Conservation (phyloP, 2,113 vertebrate species). For the Charina bottae region DNA sequence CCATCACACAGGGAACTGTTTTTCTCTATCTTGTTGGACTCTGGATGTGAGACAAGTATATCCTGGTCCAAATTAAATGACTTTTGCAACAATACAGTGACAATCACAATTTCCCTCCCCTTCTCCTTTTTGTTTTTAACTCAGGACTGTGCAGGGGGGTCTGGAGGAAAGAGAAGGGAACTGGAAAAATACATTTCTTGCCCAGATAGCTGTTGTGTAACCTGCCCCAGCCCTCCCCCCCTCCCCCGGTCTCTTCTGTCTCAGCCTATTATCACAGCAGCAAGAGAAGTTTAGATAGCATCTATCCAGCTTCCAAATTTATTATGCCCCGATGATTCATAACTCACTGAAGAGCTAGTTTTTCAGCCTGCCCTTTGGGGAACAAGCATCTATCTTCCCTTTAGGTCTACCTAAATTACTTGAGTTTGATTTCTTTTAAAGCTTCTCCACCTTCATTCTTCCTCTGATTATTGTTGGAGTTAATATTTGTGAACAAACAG, state of each 20-base stretch:
- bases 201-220: slow-evolving; percentile 24
- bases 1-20: slow-evolving; percentile 11
- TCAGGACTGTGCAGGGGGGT: background rate
- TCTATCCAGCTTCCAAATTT: slow-evolving; percentile 54
- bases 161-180: slow-evolving; percentile 11
- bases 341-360: slow-evolving; percentile 1
- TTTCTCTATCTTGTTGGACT: slow-evolving; percentile 11
- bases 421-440: background rate
- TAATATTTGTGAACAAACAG: background rate
- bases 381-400: background rate
- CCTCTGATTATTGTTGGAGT: background rate
- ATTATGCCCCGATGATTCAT: background rate
- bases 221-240: background rate
- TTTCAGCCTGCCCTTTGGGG: background rate
- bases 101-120: background rate
- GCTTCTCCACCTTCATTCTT: slow-evolving; percentile 11
- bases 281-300: slow-evolving; percentile 65
- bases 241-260: slow-evolving; percentile 13
- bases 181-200: slow-evolving; percentile 52
- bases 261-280: slow-evolving; percentile 60
- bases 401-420: background rate
- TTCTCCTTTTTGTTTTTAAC: background rate
- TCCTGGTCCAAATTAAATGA: slow-evolving; percentile 31
- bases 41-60: background rate
- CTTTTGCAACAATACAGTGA: slow-evolving; percentile 41